A percentile compares a stretch with the other conserved stretches of the same genome.
These are phyloP conservation scores for Tokudaia muenninki DNA, from an alignment of 2,797 vertebrate species.

Conservation along the genomic window DNA sequence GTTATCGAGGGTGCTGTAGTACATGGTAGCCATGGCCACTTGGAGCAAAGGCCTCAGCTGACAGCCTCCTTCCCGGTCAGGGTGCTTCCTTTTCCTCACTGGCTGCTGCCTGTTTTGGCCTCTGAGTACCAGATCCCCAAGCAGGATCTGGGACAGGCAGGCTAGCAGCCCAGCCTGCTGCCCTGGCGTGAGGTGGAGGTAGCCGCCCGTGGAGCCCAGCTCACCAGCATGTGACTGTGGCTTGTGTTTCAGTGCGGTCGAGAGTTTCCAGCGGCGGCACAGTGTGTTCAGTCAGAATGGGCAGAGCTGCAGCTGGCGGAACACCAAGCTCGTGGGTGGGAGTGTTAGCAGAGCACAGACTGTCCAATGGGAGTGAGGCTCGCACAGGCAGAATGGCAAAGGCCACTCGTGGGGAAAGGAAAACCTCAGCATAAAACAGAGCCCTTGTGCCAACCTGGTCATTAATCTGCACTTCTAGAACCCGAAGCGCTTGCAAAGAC, in stretches of 20 bases:
- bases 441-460: slow-evolving; percentile 60
- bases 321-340: slow-evolving; percentile 86
- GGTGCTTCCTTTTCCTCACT: slow-evolving; percentile 32
- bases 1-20: neutral
- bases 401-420: slow-evolving; percentile 73
- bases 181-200: slow-evolving; percentile 75
- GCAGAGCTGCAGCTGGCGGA: slow-evolving; percentile 86
- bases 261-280: slow-evolving; percentile 87
- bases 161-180: slow-evolving; percentile 62
- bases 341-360: slow-evolving; percentile 83
- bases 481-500: slow-evolving; percentile 42
- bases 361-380: slow-evolving; percentile 82
- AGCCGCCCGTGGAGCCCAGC: slow-evolving; percentile 79
- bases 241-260: slow-evolving; percentile 86
- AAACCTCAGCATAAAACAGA: slow-evolving; percentile 66
- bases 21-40: neutral
- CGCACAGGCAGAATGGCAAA: slow-evolving; percentile 74
- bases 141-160: slow-evolving; percentile 50
- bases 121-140: neutral
- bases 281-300: slow-evolving; percentile 87
- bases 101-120: neutral
- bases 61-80: neutral
- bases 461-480: slow-evolving; percentile 71
- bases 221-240: slow-evolving; percentile 87
- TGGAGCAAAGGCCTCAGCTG: neutral